Evolutionary conservation across 37 sponge, comb jelly and placozoan species (phyloP), one percentile per base, ranked within the genome.

Genomic region (Bolinopsis microptera): DNA sequence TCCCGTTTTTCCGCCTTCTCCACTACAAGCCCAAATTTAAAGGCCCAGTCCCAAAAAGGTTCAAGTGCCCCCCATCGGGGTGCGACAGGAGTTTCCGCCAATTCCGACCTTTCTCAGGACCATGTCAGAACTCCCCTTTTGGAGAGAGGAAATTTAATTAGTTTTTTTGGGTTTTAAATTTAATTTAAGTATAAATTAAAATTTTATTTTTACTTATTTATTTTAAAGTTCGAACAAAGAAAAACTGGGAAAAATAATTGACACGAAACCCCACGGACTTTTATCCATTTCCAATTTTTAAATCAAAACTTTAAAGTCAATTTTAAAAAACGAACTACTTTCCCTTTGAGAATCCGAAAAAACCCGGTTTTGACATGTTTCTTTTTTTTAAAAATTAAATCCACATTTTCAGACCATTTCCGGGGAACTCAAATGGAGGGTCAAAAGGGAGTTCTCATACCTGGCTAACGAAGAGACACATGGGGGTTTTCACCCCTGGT

Each of bases 391-490:
- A n/a, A n/a, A n/a, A n/a, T n/a, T n/a, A n/a, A n/a, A n/a, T n/a
- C n/a, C n/a, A n/a, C n/a, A n/a, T 36, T 35, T 3, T 40, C 39
- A 40, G 39, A 48, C 1, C 90, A 40, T 0, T 86, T 86, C 90
- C 40, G 90, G 30, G 37, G 90, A 5, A 86, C 90, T 13, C 90
- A 86, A 40, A 27, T 39, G 48, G 61, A 2, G n/a, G 37, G 90
- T 23, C 61, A 33, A 1, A 86, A 86, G n/a, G 48, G 90, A 86
- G 90, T 86, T 86, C 31, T 86, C 90, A 16, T 40, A 86, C 31
- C 61, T 86, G 32, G 90, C 90, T 25, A 86, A 86, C 39, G 27
- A 86, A 86, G 90, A 18, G 90, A n/a, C 90, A 86, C 48, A 86
- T 86, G 90, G 39, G 90, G 61, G 90, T 86, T n/a, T 48, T 39